Conservation (phyloP, 2,888 invertebrate species). For the Agrochola macilenta region DNA sequence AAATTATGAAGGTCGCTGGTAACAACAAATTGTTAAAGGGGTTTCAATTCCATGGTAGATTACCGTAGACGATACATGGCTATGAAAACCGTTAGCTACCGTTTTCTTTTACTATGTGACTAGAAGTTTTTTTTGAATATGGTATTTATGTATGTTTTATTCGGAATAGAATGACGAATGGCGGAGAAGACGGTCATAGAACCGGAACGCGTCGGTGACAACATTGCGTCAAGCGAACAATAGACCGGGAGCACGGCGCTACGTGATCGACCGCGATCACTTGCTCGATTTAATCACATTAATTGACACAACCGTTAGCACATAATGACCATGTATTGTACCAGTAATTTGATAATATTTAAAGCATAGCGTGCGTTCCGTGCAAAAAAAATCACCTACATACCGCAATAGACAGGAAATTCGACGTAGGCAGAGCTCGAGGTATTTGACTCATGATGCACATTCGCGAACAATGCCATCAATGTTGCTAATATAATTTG, state of each 20-base stretch:
- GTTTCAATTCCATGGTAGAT: constrained; percentile 58
- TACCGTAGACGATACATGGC: constrained; percentile 57
- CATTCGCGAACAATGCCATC: constrained; percentile 79
- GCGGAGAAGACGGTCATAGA: constrained; percentile 43
- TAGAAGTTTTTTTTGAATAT: constrained; percentile 52
- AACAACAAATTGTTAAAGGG: constrained; percentile 52
- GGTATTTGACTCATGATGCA: constrained; percentile 71
- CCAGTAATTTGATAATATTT: constrained; percentile 87
- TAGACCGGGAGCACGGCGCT: constrained; percentile 68
- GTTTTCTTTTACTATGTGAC: constrained; percentile 53
- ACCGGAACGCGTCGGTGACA: constrained; percentile 54
- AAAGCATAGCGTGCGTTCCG: constrained; percentile 77
- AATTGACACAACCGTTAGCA: constrained; percentile 88
- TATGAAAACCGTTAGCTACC: constrained; percentile 53
- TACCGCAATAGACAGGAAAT: constrained; percentile 46
- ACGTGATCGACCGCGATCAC: constrained; percentile 85
- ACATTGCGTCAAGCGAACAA: constrained; percentile 75
- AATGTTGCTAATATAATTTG: constrained; percentile 84
- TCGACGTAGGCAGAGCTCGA: constrained; percentile 35
- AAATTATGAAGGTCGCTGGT: constrained; percentile 60
- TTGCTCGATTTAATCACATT: constrained; percentile 87
- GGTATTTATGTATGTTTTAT: constrained; percentile 52
- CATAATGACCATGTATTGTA: constrained; percentile 87
- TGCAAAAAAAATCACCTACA: constrained; percentile 75
- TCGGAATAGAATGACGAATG: constrained; percentile 39